Percentiles rank a stretch among this genome's conserved stretches.
These are phyloP conservation scores for Chloropsis hardwickii DNA, from an alignment of 2,113 vertebrate species.

Conservation along the genomic window DNA sequence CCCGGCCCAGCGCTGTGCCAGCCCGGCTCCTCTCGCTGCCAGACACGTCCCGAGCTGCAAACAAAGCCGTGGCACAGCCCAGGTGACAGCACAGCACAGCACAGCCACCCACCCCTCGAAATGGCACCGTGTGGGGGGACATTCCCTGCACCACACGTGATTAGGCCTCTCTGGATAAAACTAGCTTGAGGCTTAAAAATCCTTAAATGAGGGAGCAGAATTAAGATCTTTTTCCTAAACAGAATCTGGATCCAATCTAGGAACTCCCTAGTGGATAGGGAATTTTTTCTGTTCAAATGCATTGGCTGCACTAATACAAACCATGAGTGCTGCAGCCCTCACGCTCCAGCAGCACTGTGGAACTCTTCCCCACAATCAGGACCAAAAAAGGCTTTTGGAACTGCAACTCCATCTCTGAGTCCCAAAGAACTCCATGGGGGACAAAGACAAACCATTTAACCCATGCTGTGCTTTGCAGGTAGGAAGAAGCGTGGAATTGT, in stretches of 20 bases:
- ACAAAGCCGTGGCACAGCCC: background rate
- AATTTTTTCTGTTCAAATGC: background rate
- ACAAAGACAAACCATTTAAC: background rate
- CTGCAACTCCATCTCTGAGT: rapidly evolving
- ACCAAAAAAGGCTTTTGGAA: slow-evolving; percentile 37
- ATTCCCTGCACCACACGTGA: background rate
- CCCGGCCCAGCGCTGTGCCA: background rate
- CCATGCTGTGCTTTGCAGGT: background rate
- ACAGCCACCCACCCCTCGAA: background rate
- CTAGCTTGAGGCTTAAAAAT: background rate
- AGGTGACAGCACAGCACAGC: background rate
- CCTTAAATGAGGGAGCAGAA: background rate
- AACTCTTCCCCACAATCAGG: background rate
- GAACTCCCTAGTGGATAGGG: background rate
- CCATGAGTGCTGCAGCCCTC: background rate
- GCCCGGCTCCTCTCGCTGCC: background rate
- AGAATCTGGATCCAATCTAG: slow-evolving; percentile 41
- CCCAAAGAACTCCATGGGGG: background rate
- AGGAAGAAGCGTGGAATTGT: background rate
- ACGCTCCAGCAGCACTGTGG: background rate
- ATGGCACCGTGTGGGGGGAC: background rate
- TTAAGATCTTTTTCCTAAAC: background rate
- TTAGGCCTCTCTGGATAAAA: background rate
- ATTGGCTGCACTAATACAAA: background rate
- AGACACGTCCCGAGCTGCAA: background rate